Base-by-base conservation (phyloP, 2,113 vertebrate genomes). In the Mobula birostris region DNA sequence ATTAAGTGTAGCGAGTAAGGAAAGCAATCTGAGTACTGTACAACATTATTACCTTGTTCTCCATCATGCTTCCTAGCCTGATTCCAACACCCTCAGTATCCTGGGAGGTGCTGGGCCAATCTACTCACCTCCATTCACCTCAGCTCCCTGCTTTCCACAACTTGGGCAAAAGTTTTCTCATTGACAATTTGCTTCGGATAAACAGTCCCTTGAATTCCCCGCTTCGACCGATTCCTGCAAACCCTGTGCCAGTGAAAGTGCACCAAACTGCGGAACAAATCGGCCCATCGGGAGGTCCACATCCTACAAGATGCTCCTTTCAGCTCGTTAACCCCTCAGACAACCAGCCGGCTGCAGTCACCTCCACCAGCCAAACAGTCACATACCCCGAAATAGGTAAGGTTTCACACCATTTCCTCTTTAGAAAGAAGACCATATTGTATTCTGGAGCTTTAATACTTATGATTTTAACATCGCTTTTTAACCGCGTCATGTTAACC, bases 101-200 rank as follows among this genome's bases (percentile, higher is more conserved):
- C 95, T 96, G 96, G 95, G 96, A 96, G 94, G 97, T 97, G 96
- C 96, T 96, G 94, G 96, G 95, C 9, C 96, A 96, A 94, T 96
- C 98, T 29, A 96, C 97, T 88, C 95, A 96, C 0, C 94, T 97
- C 40, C 90, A 95, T 95, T 95, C 96, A 95, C 95, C 97, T 94
- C 95, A 96, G 0, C 94, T 96, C 21, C 96, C 96, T 0, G 98
- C 98, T 61, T 98, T 98, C 21, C 98, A 98, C 78, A 97, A 94
- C 95, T 96, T 98, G 48, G 98, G 98, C 94, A 98, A 98, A 96
- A 98, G 98, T 96, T 99, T 99, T 96, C 97, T 98, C 72, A 99
- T 99, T 63, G 98, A 99, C 95, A 98, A 99, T 96, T 96, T 99
- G 95, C 96, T 99, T 95, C 96, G 97, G n/a, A 96, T 95, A 11